These are phyloP conservation scores for Pseudomyrmex dendroicus DNA, from an alignment of 1,140 invertebrate species.

Conservation along the genomic window DNA sequence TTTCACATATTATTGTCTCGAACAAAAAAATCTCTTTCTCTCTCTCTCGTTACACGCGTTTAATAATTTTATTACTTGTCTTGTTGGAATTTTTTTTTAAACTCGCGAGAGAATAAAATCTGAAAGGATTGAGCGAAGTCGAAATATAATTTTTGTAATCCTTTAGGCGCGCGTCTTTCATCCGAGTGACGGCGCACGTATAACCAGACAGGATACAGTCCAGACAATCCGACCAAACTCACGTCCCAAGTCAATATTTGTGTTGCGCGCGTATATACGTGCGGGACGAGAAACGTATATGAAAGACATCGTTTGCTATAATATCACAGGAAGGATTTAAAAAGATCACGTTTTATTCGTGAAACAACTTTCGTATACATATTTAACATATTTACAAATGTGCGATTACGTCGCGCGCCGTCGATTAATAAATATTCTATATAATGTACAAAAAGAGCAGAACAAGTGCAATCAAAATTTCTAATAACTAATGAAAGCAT, in stretches of 20 bases:
- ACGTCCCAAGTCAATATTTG: slow-evolving; percentile 69
- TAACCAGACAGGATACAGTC: slow-evolving; percentile 64
- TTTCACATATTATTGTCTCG: no score
- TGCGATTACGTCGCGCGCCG: no score
- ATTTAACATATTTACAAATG: slow-evolving; percentile 63
- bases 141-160: slow-evolving; percentile 45
- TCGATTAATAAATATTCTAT: no score
- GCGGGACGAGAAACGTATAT: slow-evolving; percentile 30
- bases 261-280: slow-evolving; percentile 10
- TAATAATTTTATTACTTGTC: no score
- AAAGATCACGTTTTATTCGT: neutral
- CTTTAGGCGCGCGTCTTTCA: slow-evolving; percentile 33
- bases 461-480: no score
- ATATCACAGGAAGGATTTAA: neutral
- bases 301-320: slow-evolving; percentile 34
- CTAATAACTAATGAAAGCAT: no score
- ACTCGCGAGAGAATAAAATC: no score
- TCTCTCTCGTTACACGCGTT: no score
- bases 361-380: slow-evolving; percentile 29
- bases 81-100: no score
- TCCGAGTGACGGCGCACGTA: slow-evolving; percentile 25
- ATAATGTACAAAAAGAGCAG: no score
- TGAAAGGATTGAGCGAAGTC: neutral
- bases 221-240: slow-evolving; percentile 57
- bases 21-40: no score